phyloP scores from a whole-genome alignment of 2,113 vertebrate genomes.

The Grammomys dolichurus region DNA sequence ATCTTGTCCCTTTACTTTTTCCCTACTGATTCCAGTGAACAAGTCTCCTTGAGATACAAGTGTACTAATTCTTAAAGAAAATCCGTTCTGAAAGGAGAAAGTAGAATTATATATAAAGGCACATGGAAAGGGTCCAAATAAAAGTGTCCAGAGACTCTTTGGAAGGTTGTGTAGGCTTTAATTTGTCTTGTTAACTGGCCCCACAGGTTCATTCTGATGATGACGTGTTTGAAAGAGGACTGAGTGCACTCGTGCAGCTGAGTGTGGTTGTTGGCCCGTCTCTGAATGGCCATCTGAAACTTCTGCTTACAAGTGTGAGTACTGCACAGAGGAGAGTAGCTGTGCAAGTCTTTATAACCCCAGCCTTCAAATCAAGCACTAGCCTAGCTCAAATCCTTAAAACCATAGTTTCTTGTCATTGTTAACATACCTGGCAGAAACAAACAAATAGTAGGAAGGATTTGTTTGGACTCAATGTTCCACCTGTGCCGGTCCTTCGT shows the following conservation, averaged over 20 bases:
- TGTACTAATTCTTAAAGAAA: neutral
- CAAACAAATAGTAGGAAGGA: neutral
- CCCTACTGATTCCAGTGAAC: neutral
- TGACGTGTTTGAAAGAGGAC: constrained; percentile 88
- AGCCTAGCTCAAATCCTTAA: neutral
- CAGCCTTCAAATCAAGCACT: neutral
- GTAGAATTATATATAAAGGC: neutral
- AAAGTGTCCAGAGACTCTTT: neutral
- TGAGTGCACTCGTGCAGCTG: constrained; percentile 88
- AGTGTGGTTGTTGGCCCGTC: constrained; percentile 87
- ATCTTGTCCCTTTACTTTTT: neutral
- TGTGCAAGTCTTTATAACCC: neutral
- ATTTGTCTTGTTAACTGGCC: neutral
- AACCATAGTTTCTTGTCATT: neutral
- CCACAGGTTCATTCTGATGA: constrained; percentile 86
- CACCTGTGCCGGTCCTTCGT: neutral
- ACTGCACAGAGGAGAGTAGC: neutral
- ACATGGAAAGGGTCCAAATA: neutral
- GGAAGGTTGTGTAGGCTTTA: neutral
- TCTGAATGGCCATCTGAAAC: constrained; percentile 89
- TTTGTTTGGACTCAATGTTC: neutral
- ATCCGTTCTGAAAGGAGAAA: neutral
- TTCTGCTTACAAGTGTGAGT: constrained; percentile 90
- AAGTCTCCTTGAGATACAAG: neutral
- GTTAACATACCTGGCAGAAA: neutral